phyloP scores from a whole-genome alignment of 2,113 vertebrate genomes.

The Malurus elegans region DNA sequence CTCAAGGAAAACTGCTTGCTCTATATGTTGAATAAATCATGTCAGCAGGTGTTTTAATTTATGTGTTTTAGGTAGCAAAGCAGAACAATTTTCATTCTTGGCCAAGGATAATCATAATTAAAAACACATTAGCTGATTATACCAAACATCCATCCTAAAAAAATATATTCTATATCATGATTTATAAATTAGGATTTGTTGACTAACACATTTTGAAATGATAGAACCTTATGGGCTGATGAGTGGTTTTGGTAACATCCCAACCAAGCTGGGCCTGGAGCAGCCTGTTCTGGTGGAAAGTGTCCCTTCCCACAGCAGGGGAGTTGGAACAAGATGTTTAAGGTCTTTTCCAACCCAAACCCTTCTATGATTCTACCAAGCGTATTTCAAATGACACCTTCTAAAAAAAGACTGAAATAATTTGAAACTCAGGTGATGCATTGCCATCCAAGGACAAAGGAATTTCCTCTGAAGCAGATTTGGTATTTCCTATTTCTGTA shows the following conservation, averaged over 20 bases:
- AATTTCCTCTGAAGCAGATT: not conserved
- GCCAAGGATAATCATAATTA: slow-evolving; percentile 39
- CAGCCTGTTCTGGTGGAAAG: not conserved
- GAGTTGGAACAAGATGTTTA: fast-evolving
- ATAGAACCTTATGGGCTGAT: not conserved
- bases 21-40: slow-evolving; percentile 9
- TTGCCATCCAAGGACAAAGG: not conserved
- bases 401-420: not conserved
- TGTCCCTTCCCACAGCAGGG: not conserved
- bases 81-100: slow-evolving; percentile 16
- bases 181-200: not conserved
- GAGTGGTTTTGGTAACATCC: not conserved
- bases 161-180: not conserved
- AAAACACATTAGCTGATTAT: slow-evolving; percentile 33
- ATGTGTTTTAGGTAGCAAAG: not conserved
- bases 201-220: not conserved
- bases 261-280: not conserved
- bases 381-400: not conserved
- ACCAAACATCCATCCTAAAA: not conserved
- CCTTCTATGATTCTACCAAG: not conserved
- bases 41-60: slow-evolving; percentile 12
- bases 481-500: not conserved
- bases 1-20: not conserved
- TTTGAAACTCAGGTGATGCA: not conserved
- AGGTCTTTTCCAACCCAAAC: not conserved